Conservation (phyloP, 35 echinoderm and acorn worm genomes). For the Hemicentrotus pulcherrimus region DNA sequence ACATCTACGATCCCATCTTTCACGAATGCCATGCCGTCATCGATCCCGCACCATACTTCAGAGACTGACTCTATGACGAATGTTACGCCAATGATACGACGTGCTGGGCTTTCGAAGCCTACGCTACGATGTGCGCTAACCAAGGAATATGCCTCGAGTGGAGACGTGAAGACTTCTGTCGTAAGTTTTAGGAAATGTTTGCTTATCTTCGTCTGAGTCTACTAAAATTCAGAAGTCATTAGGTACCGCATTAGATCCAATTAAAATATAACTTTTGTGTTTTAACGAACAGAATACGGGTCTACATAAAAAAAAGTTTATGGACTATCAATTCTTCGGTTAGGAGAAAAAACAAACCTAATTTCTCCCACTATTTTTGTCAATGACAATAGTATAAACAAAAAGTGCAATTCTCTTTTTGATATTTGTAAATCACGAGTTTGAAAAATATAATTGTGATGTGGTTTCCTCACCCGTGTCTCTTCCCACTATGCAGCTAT, state of each 20-base stretch:
- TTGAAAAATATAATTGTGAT: neutral
- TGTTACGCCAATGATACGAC: conserved; percentile 54
- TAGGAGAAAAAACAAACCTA: too few species aligned
- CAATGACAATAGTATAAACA: neutral
- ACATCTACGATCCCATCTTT: conserved; percentile 59
- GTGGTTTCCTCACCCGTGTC: too few species aligned
- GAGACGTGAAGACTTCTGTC: conserved; percentile 77
- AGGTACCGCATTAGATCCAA: neutral
- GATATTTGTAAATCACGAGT: neutral
- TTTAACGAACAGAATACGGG: too few species aligned
- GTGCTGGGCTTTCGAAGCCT: conserved; percentile 66
- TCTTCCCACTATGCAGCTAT: neutral
- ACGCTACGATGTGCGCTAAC: conserved; percentile 51
- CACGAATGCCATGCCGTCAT: conserved; percentile 52
- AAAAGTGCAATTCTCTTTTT: neutral
- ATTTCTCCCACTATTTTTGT: too few species aligned
- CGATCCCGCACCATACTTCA: conserved; percentile 49
- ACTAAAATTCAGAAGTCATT: neutral
- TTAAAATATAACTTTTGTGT: too few species aligned
- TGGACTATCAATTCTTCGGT: neutral
- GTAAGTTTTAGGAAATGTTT: conserved; percentile 49
- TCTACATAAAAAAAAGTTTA: too few species aligned
- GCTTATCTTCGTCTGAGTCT: too few species aligned
- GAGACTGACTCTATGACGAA: conserved; percentile 62
- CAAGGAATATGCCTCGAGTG: conserved; percentile 72